Base-by-base conservation (phyloP, 2,113 vertebrate species). In the Colossoma macropomum region DNA sequence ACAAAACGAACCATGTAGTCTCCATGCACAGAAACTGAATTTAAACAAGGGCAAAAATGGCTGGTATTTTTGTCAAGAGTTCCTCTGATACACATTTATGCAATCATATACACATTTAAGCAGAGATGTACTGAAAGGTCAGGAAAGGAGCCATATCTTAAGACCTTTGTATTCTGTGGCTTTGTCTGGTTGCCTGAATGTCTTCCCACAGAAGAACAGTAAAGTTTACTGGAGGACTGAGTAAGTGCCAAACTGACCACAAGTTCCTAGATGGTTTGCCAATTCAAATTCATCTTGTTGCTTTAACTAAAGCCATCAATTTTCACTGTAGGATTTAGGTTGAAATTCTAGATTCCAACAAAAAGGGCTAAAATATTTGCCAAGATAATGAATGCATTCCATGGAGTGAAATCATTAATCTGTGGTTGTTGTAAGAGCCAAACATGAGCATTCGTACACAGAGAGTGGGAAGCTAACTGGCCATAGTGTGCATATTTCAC, bases 321-420 rank as follows among this genome's bases (percentile, higher is more conserved):
- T 45, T 27, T 27, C 59, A 25, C 25, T 10, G 0, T 48, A 21
- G 11, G 28, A 34, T 59, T 32, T 13, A 32, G 30, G 45, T 50
- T 66, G 25, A 79, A 80, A 50, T 16, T 50, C 60, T 50, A 52
- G 63, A 80, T n/a, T 66, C 30, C 21, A 54, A 50, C 28, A 75
- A 52, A 66, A 65, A 41, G 17, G 50, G 32, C 25, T 21, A n/a
- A 63, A 81, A 50, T 62, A n/a, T 48, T 45, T 70, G 19, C 28
- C 0, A 65, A 6, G 25, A 28, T 11, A 63, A 16, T 1, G 38
- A 28, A 23, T 66, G 38, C 23, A 21, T 75, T 28, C 62, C 17
- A 66, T 12, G 80, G 70, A 63, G 70, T n/a, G 69, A 73, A 28
- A 32, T 74, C 41, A 45, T 41, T 27, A 56, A 16, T 72, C 41